Base-by-base conservation (phyloP, 2,113 vertebrate species). In the Myocastor coypus region DNA sequence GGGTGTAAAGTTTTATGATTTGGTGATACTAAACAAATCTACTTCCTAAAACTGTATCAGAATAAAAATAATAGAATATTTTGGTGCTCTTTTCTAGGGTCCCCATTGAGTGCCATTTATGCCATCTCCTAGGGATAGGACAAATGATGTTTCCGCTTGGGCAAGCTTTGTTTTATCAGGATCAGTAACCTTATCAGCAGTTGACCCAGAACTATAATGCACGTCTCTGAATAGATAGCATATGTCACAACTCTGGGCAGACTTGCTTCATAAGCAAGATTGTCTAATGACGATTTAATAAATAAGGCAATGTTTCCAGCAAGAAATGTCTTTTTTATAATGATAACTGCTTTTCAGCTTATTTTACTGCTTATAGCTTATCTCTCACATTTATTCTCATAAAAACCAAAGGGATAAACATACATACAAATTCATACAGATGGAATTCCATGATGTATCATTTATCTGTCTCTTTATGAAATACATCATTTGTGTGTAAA, bases 111-210 rank as follows among this genome's bases (percentile, higher is more conserved):
- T 98, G 98, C 98, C 98, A 95, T 98, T 98, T 98, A 96, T 98
- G 98, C 98, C 98, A 98, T 98, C 98, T 97, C 98, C 98, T 97
- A 83, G 75, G 97, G 97, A 98, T 98, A 98, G 99, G 99, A 99
- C 99, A 99, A 99, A 99, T 99, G 98, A 99, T 98, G 97, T 99
- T 99, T 98, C 99, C 98, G 99, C 99, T 99, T 98, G 98, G 99
- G 98, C 99, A 99, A 98, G 98, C 98, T 99, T 99, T 99, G 99
- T 99, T 99, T 99, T 99, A 99, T 98, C 97, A 96, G 98, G 98
- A 99, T 98, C 99, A 98, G 98, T 99, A 99, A 99, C 99, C 99
- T 99, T 99, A 99, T 99, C 99, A 99, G 98, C 99, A 99, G 98
- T 97, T 99, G 99, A 99, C 99, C 99, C 99, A 98, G 99, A 99